Base-by-base conservation (phyloP, 2,113 vertebrate species). In the Semnopithecus entellus region DNA sequence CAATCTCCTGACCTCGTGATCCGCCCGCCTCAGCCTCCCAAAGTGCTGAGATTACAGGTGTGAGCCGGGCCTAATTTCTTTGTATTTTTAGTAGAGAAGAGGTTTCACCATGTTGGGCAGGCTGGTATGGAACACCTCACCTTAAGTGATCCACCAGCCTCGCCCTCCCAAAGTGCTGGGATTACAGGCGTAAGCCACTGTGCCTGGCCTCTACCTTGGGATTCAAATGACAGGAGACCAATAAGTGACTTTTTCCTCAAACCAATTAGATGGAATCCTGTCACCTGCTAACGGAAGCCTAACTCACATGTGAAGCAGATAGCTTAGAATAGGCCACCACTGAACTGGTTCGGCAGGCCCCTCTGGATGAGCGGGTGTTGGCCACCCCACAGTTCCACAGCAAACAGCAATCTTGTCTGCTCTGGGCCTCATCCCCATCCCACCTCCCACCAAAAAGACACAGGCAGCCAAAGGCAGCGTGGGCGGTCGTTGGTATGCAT, bases 401-500 rank as follows among this genome's bases (percentile, higher is more conserved):
- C 40, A 5, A 7, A 18, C 27, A 78, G 82, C 40, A 6, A 5
- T 11, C 59, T 45, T 35, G 59, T 45, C 55, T 38, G 61, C 20
- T 6, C 12, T 20, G 11, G 4, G 1, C 25, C 6, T 10, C 61
- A 25, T 6, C 27, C 18, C 5, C 0, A 0, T 13, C 48, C 50
- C 45, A n/a, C 43, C 43, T 84, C 55, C 66, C 70, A 48, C 17
- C 8, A 3, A 76, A 93, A n/a, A 95, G 96, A 98, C 88, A 98
- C 87, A 97, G 96, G 91, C 8, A 0, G 94, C 81, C 81, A 86
- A 87, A 78, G 61, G 66, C 86, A 59, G 87, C 84, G 91, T 45
- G 10, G 93, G 79, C 95, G 52, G 0, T 35, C 25, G 84, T 98
- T 99, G 99, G 99, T 99, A 99, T 99, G 99, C 99, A 99, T 99